Evolutionary conservation across 2,888 invertebrate species (phyloP).

Genomic region (Troides oblongomaculatus): DNA sequence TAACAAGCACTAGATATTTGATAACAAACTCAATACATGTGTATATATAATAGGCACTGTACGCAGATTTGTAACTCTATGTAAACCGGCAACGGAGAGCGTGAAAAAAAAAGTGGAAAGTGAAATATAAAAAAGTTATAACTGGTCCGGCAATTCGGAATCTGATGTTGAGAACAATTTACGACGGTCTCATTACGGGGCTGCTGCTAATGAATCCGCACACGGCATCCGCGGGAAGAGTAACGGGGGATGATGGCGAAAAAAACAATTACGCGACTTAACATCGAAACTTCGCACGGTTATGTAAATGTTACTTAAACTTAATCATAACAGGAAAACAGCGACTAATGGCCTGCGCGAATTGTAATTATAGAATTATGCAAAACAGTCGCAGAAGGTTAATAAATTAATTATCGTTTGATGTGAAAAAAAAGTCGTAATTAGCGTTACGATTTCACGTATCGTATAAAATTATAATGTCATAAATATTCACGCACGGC

Average conservation of each 20-base stretch:
- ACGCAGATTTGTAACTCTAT: constrained; percentile 39
- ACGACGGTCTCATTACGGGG: constrained; percentile 62
- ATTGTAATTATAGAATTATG: constrained; percentile 5
- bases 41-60: neutral
- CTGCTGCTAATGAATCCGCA: constrained; percentile 42
- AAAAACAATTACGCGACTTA: no score
- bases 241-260: neutral
- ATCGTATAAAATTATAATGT: neutral
- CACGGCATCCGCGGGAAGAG: constrained; percentile 35
- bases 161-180: constrained; percentile 67
- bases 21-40: no score
- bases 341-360: neutral
- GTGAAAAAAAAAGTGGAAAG: constrained; percentile 64
- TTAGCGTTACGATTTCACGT: no score
- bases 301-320: neutral
- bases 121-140: constrained; percentile 74
- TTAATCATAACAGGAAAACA: neutral
- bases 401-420: constrained; percentile 1
- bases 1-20: no score
- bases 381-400: neutral
- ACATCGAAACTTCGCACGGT: no score
- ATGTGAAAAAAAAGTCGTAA: no score
- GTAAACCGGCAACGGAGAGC: constrained; percentile 42
- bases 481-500: neutral
- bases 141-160: constrained; percentile 57